Evolutionary conservation across 2,888 invertebrate species (phyloP), one percentile per base, ranked within the genome.

Genomic region (Hedya salicella): DNA sequence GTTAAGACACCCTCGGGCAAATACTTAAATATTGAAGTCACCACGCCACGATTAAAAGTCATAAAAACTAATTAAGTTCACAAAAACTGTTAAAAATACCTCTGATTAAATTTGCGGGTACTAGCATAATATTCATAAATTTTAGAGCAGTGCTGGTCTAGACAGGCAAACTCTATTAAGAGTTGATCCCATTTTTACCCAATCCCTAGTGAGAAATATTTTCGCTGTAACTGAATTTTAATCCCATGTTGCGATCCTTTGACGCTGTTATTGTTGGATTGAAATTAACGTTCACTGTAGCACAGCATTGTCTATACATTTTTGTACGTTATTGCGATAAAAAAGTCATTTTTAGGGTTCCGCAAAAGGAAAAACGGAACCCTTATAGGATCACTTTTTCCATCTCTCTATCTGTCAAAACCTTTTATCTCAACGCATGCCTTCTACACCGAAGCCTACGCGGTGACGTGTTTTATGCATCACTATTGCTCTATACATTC

Each of bases 121-220:
- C n/a, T 8, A 13, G 17, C 39, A 44, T 36, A 62, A 44, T 42
- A 32, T 50, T 65, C 59, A 65, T 65, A 59, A 52, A 65, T 59
- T 36, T 52, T 46, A 46, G 46, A 65, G 25, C 25, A 40, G 50
- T 13, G 30, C 17, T 36, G 50, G 65, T 59, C 65, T 65, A 60
- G 65, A 65, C 64, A 14, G 30, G 32, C 19, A 48, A 49, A 50
- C 46, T 46, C 39, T 54, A 25, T 49, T 40, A 56, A 16, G 25
- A 53, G 52, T 59, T 60, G 46, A 60, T 59, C 36, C 19, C 32
- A 21, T 39, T 53, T 64, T 65, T 17, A 14, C n/a, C n/a, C 13
- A 21, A 39, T 53, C 62, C 53, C 62, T 21, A 14, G 53, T 21
- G 62, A 36, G 42, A 40, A 30, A 52, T 62, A 62, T 39, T 60